Conservation (phyloP, 2,797 vertebrate genomes). For the Pagetopsis macropterus region DNA sequence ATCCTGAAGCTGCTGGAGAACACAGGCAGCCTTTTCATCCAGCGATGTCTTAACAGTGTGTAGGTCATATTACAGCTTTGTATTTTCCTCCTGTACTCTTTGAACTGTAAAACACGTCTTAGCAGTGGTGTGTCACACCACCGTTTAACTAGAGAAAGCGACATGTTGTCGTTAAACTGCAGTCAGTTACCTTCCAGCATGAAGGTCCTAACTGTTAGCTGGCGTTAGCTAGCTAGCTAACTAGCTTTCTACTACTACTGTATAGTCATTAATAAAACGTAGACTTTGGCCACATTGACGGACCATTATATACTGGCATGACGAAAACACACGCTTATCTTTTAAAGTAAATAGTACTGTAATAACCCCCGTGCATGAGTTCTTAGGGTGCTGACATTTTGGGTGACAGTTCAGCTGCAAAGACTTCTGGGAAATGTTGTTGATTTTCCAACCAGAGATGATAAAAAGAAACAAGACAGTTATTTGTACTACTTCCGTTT, state of each 20-base stretch:
- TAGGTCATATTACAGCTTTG: conserved; percentile 33
- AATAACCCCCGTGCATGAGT: conserved; percentile 24
- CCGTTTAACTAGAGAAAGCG: conserved; percentile 30
- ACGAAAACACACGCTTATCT: not conserved
- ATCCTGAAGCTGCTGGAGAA: conserved; percentile 32
- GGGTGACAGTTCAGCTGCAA: conserved; percentile 54
- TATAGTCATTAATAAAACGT: accelerated
- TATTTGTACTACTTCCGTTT: accelerated
- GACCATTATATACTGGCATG: too few species aligned
- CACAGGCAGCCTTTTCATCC: conserved; percentile 66
- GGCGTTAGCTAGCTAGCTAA: not conserved
- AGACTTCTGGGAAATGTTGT: conserved; percentile 75
- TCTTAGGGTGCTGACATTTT: conserved; percentile 75
- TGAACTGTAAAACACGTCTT: conserved; percentile 63
- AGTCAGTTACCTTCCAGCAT: not conserved
- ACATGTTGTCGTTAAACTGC: conserved; percentile 51
- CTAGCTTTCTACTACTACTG: not conserved
- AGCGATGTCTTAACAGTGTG: conserved; percentile 69
- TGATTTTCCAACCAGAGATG: not conserved
- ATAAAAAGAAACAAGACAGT: not conserved
- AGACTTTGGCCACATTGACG: accelerated
- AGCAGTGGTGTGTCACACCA: conserved; percentile 35
- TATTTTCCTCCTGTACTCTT: conserved; percentile 63
- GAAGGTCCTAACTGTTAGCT: not conserved
- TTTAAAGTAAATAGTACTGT: not conserved